Conservation (phyloP, 2,888 invertebrate species). For the Drosophila pseudotakahashii region DNA sequence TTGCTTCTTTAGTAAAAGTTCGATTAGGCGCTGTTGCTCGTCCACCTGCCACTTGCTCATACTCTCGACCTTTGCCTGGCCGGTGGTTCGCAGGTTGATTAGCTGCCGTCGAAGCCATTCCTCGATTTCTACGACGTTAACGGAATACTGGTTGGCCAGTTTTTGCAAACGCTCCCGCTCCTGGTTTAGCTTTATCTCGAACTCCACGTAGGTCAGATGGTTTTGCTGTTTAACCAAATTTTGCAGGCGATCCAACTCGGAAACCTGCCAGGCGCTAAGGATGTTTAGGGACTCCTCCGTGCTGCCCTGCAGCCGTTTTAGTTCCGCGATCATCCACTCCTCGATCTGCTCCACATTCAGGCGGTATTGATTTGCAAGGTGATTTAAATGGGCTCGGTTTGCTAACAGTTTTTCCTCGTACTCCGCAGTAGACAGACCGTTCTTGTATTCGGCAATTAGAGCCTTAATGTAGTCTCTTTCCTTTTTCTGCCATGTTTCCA, state of each 20-base stretch:
- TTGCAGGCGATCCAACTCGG: slow-evolving; percentile 76
- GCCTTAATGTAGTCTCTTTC: slow-evolving; percentile 81
- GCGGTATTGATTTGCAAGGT: slow-evolving; percentile 79
- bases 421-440: slow-evolving; percentile 75
- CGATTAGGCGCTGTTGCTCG: slow-evolving; percentile 79
- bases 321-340: slow-evolving; percentile 81
- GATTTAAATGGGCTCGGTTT: slow-evolving; percentile 80
- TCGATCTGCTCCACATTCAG: slow-evolving; percentile 81
- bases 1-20: slow-evolving; percentile 77
- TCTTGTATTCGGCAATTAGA: slow-evolving; percentile 75
- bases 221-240: slow-evolving; percentile 77
- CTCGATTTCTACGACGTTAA: slow-evolving; percentile 81
- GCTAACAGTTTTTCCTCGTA: slow-evolving; percentile 77
- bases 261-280: slow-evolving; percentile 78
- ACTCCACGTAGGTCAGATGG: slow-evolving; percentile 77
- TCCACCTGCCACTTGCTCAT: slow-evolving; percentile 80
- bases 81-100: slow-evolving; percentile 78
- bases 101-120: slow-evolving; percentile 81
- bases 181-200: slow-evolving; percentile 77
- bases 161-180: slow-evolving; percentile 74
- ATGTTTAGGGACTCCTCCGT: slow-evolving; percentile 71
- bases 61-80: slow-evolving; percentile 78
- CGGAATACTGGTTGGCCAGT: slow-evolving; percentile 77
- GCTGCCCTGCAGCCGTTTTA: slow-evolving; percentile 74
- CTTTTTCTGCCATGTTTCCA: slow-evolving; percentile 80